These are phyloP conservation scores for Chrysolina haemoptera DNA, from an alignment of 2,888 invertebrate species.

Conservation along the genomic window DNA sequence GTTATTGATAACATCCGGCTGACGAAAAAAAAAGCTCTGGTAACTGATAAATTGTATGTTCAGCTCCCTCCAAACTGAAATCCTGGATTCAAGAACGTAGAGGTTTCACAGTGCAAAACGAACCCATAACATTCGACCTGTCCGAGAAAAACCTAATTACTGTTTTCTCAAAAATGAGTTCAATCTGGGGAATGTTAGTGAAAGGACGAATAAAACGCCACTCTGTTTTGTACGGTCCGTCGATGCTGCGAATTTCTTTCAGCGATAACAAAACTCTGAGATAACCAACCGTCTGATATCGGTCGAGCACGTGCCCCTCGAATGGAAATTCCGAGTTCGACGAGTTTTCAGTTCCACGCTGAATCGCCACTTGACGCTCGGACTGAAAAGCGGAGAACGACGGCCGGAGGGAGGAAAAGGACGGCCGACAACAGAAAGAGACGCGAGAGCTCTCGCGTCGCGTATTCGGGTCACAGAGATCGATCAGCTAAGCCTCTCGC, in stretches of 20 bases:
- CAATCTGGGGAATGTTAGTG: too few relatives aligned
- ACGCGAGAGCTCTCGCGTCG: conserved; percentile 36
- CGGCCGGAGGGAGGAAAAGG: conserved; percentile 24
- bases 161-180: too few relatives aligned
- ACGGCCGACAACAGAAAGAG: neutral
- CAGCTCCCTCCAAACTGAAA: too few relatives aligned
- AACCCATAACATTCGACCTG: too few relatives aligned
- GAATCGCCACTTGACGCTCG: conserved; percentile 44
- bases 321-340: conserved; percentile 39
- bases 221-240: too few relatives aligned
- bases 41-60: too few relatives aligned
- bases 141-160: too few relatives aligned
- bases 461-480: conserved; percentile 54
- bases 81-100: too few relatives aligned
- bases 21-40: too few relatives aligned
- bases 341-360: conserved; percentile 39
- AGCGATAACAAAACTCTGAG: conserved; percentile 4
- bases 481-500: conserved; percentile 39
- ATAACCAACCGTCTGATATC: conserved; percentile 21
- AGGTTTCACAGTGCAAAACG: too few relatives aligned
- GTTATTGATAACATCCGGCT: too few relatives aligned
- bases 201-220: too few relatives aligned
- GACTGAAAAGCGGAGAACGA: conserved; percentile 27
- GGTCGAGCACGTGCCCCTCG: conserved; percentile 39
- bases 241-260: neutral